Conservation (phyloP, 1,140 invertebrate genomes). For the Zaprionus davidi region DNA sequence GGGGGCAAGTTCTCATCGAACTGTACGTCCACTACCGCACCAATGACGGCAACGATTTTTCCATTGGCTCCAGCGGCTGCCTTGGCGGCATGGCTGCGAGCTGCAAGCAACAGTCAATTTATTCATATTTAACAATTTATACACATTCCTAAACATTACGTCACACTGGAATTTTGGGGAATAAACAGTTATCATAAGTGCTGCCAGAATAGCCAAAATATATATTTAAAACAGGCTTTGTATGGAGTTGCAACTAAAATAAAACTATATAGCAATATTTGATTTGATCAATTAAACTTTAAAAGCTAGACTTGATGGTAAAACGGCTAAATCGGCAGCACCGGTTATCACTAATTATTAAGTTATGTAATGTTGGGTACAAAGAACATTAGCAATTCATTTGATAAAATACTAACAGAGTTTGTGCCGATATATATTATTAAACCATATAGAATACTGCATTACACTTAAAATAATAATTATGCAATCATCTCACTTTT, state of each 20-base stretch:
- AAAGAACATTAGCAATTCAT: background rate
- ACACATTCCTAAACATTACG: background rate
- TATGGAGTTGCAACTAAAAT: no score
- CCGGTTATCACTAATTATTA: no score
- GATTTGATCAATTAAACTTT: no score
- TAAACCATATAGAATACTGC: background rate
- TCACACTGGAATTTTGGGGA: background rate
- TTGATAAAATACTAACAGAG: background rate
- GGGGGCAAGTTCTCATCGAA: slow-evolving; percentile 98
- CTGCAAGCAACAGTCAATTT: slow-evolving; percentile 31
- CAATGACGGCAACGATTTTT: slow-evolving; percentile 97
- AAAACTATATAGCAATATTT: no score
- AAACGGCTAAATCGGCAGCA: no score
- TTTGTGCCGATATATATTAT: background rate
- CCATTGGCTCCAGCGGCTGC: slow-evolving; percentile 85
- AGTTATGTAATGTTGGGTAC: background rate
- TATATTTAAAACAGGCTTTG: no score
- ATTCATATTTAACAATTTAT: background rate
- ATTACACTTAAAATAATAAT: slow-evolving; percentile 12
- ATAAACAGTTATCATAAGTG: no score
- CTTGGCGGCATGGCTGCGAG: slow-evolving; percentile 82
- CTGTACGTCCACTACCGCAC: slow-evolving; percentile 99
- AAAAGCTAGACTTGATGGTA: no score
- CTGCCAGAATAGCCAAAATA: no score
- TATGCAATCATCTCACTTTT: slow-evolving; percentile 46